These are phyloP conservation scores for Onychomys arenicola DNA, from an alignment of 2,797 vertebrate genomes.

Conservation along the genomic window DNA sequence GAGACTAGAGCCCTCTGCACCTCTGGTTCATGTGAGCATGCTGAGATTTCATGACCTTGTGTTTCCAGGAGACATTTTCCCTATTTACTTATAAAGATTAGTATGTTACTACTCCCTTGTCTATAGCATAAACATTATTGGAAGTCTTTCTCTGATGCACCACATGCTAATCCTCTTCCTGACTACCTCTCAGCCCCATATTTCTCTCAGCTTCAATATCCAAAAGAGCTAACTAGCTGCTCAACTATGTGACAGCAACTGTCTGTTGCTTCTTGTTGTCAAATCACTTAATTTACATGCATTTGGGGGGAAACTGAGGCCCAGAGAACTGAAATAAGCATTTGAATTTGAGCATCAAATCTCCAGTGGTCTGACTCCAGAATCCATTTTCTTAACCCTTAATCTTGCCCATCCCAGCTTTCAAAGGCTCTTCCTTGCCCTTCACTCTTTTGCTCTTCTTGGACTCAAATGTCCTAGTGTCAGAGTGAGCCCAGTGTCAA, in stretches of 20 bases:
- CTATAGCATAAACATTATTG: not conserved
- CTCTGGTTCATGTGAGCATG: not conserved
- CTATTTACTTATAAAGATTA: not conserved
- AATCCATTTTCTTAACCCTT: not conserved
- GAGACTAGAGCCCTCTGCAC: not conserved
- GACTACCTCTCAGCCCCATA: not conserved
- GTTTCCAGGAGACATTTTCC: not conserved
- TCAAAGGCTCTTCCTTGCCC: not conserved
- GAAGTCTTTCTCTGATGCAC: not conserved
- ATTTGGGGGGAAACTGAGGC: not conserved
- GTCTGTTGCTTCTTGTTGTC: not conserved
- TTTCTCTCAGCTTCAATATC: not conserved
- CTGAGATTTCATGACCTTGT: not conserved
- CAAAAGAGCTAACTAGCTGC: not conserved
- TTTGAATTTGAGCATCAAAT: not conserved
- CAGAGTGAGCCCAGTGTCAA: not conserved
- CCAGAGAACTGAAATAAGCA: not conserved
- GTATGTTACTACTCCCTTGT: not conserved
- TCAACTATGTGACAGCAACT: not conserved
- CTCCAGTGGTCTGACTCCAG: not conserved
- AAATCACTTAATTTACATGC: not conserved
- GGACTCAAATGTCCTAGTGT: not conserved
- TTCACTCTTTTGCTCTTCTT: not conserved
- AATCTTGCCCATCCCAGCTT: not conserved
- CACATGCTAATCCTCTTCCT: not conserved